Percentiles rank a stretch among this genome's conserved stretches.
These are phyloP conservation scores for Spea multiplicata DNA, from an alignment of 2,113 vertebrate species.

Conservation along the genomic window DNA sequence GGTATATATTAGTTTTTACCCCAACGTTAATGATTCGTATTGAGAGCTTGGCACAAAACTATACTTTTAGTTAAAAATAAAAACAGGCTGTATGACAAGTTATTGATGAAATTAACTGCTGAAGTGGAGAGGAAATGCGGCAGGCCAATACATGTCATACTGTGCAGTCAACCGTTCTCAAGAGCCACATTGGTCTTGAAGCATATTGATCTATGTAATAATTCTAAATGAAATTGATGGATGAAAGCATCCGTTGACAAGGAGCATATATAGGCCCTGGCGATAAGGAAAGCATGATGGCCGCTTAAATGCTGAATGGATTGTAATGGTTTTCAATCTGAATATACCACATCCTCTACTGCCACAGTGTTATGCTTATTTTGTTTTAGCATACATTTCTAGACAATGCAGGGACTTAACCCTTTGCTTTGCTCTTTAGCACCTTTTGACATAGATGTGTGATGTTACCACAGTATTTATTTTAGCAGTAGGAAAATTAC, in stretches of 20 bases:
- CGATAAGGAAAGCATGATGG: slow-evolving; percentile 78
- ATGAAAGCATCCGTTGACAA: slow-evolving; percentile 84
- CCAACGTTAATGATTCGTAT: slow-evolving; percentile 55
- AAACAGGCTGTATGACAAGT: slow-evolving; percentile 62
- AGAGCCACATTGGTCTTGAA: slow-evolving; percentile 77
- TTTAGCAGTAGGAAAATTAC: too few species aligned
- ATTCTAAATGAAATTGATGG: slow-evolving; percentile 92
- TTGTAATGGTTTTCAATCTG: slow-evolving; percentile 10
- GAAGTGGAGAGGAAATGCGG: slow-evolving; percentile 68
- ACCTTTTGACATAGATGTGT: neutral
- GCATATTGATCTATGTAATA: slow-evolving; percentile 86
- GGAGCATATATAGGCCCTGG: slow-evolving; percentile 84
- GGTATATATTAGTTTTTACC: slow-evolving; percentile 41
- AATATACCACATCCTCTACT: neutral
- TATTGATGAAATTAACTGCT: slow-evolving; percentile 71
- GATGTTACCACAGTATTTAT: too few species aligned
- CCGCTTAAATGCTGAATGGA: slow-evolving; percentile 71
- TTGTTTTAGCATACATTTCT: too few species aligned
- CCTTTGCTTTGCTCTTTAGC: neutral
- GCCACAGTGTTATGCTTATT: neutral
- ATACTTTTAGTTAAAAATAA: slow-evolving; percentile 56
- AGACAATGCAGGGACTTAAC: too few species aligned
- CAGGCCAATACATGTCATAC: slow-evolving; percentile 65
- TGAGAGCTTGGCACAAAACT: slow-evolving; percentile 60
- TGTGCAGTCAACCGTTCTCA: slow-evolving; percentile 62